Base-by-base conservation (phyloP, 1,140 invertebrate species). In the Drosophila mauritiana region DNA sequence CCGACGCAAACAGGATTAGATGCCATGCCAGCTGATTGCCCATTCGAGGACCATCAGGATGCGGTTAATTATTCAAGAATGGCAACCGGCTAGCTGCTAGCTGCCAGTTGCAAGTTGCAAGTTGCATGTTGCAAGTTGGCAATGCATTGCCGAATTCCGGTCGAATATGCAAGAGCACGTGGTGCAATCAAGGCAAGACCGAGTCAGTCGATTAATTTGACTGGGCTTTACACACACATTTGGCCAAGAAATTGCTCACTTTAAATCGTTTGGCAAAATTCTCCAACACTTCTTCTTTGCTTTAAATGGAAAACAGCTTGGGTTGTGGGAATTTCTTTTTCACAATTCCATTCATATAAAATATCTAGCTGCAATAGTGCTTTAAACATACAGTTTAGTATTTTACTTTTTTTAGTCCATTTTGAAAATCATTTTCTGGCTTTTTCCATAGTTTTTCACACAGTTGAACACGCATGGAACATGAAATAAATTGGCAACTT, bases 1-100 rank as follows among this genome's bases (percentile, higher is more conserved):
- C 59, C 39, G 40, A 36, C 25, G 45, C 58, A 62, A 73, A 75
- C 43, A 49, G 68, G 65, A 72, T 72, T 57, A 72, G 65, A 70
- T 49, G 65, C 36, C 37, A 56, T 40, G 52, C 43, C 51, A 70
- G 37, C 43, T 72, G 68, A 70, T 72, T 70, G 65, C 64, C 68
- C 65, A 72, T 72, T 70, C 43, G 68, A 57, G 69, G 46, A 57
- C 68, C 68, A 70, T 70, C 64, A 72, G 25, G 43, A 42, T 57
- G 27, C 27, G 65, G 64, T 72, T 72, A 72, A 72, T 72, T 72
- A 72, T 70, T 72, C 68, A 72, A 72, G 36, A 48, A 31, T 31
- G 31, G 31, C 31, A 31, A 31, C 8, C 31, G 31, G 31, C 1
- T 3, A 31, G 22, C 17, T 37, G 48, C 34, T n/a, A 8, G 34